A percentile compares a stretch with the other conserved stretches of the same genome.
phyloP scores from a whole-genome alignment of 1,140 invertebrate species.

The Muscidifurax raptorellus region DNA sequence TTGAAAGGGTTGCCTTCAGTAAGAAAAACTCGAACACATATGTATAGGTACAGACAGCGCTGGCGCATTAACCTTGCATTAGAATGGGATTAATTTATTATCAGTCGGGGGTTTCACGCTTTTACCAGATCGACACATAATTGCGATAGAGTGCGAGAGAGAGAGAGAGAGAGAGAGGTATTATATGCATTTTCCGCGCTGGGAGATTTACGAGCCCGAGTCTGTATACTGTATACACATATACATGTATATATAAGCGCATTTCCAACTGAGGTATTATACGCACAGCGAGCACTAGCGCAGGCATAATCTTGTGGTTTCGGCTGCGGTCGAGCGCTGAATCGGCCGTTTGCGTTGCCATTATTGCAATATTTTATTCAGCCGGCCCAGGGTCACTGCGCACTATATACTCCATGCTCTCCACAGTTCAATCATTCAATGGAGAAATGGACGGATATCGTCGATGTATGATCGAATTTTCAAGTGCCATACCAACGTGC shows the following conservation, averaged over 20 bases:
- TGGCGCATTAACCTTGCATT: conserved; percentile 50
- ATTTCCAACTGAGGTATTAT: neutral
- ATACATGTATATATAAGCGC: neutral
- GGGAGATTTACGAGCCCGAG: conserved; percentile 32
- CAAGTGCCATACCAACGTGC: too few species aligned
- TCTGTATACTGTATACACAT: neutral
- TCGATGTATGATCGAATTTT: too few species aligned
- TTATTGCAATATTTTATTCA: conserved; percentile 24
- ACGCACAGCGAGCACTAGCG: neutral
- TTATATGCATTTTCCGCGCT: neutral
- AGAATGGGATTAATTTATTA: conserved; percentile 50
- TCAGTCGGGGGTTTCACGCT: conserved; percentile 23
- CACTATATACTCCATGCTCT: neutral
- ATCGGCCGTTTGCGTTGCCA: neutral
- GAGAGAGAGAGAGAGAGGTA: too few species aligned
- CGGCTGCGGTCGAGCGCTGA: neutral
- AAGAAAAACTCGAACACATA: conserved; percentile 5
- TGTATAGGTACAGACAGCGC: conserved; percentile 22
- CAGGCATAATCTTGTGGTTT: neutral
- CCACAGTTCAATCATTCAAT: neutral
- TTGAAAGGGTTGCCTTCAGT: conserved; percentile 3
- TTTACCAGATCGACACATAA: conserved; percentile 45
- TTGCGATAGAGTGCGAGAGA: conserved; percentile 3
- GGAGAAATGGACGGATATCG: neutral
- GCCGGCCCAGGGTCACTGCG: neutral